phyloP scores from a whole-genome alignment of 2,113 vertebrate species.

The Delphinus delphis region DNA sequence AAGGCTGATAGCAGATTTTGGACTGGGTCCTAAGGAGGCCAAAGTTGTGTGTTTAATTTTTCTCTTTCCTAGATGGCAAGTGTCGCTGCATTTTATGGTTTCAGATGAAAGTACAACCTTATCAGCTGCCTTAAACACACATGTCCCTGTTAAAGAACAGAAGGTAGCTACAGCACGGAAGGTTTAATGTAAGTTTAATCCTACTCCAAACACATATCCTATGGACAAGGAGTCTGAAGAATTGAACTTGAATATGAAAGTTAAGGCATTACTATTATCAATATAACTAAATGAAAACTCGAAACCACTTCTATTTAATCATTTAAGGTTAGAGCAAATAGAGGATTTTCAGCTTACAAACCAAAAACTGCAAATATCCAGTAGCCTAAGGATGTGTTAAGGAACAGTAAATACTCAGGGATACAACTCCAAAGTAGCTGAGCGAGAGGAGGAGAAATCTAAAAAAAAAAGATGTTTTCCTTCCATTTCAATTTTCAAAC shows the following conservation, averaged over 20 bases:
- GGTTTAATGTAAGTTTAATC: background rate
- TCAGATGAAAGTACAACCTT: background rate
- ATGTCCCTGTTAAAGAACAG: background rate
- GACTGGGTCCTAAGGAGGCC: background rate
- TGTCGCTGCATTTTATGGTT: background rate
- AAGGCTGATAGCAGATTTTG: background rate
- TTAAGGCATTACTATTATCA: background rate
- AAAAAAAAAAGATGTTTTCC: background rate
- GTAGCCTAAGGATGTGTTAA: background rate
- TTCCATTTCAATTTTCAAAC: constrained; percentile 51
- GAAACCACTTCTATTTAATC: constrained; percentile 29
- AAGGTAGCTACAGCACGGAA: background rate
- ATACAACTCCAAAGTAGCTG: background rate
- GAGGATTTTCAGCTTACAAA: constrained; percentile 44
- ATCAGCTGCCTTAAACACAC: background rate
- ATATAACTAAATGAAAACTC: background rate
- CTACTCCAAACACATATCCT: background rate
- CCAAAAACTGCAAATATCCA: constrained; percentile 37
- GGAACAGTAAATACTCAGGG: background rate
- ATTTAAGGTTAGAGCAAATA: constrained; percentile 39
- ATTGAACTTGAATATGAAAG: background rate
- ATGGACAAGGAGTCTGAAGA: background rate
- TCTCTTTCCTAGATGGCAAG: background rate
- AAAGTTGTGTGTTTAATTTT: background rate
- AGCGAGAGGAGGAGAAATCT: background rate